Evolutionary conservation across 2,113 vertebrate genomes (phyloP).

Genomic region (Hyperopisus bebe): DNA sequence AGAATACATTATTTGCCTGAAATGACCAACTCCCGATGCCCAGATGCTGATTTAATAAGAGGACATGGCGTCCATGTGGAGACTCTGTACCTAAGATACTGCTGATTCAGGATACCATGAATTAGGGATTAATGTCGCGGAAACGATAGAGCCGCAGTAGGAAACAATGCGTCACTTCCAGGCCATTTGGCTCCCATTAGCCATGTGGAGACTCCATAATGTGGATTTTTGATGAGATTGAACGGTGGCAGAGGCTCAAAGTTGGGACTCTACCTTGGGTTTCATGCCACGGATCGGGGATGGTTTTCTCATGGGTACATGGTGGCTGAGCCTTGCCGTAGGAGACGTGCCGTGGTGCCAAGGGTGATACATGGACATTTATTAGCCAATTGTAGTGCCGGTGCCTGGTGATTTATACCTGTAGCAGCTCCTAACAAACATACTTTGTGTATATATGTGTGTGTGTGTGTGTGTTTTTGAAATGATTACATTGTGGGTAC

Average conservation of each 20-base stretch:
- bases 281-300: not conserved
- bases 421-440: not conserved
- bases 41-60: slow-evolving; percentile 30
- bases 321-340: not conserved
- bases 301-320: not conserved
- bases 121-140: slow-evolving; percentile 48
- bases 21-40: slow-evolving; percentile 18
- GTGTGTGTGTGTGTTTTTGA: not conserved
- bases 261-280: not conserved
- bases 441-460: not conserved
- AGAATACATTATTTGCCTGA: slow-evolving; percentile 28
- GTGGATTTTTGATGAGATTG: slow-evolving; percentile 15
- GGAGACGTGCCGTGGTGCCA: not conserved
- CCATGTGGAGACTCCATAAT: slow-evolving; percentile 15
- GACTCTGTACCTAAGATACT: slow-evolving; percentile 27
- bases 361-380: not conserved
- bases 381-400: not conserved
- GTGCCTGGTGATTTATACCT: not conserved
- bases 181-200: slow-evolving; percentile 25
- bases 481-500: not conserved
- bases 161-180: slow-evolving; percentile 14
- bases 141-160: slow-evolving; percentile 42
- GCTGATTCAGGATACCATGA: slow-evolving; percentile 19
- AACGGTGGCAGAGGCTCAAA: slow-evolving; percentile 10
- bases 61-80: not conserved